phyloP scores from a whole-genome alignment of 2,113 vertebrate species.

The Halcyon senegalensis region DNA sequence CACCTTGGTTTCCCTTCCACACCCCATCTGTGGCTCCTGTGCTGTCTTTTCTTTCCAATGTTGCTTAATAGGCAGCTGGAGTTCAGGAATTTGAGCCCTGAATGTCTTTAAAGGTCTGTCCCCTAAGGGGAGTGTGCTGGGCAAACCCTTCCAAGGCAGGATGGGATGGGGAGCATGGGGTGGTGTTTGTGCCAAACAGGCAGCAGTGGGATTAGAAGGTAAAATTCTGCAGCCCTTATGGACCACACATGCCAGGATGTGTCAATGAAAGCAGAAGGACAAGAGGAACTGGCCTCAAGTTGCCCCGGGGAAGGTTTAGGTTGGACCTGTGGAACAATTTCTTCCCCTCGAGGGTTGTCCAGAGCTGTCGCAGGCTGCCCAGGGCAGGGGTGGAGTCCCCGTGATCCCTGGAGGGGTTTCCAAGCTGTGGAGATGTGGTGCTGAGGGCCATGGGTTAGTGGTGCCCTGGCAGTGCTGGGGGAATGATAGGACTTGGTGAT shows the following conservation, averaged over 20 bases:
- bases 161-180: background rate
- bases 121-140: background rate
- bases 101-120: background rate
- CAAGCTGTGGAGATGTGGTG: background rate
- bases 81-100: background rate
- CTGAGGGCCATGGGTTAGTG: background rate
- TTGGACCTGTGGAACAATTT: background rate
- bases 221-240: background rate
- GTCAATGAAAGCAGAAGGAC: background rate
- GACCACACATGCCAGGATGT: fast-evolving
- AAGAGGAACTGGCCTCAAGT: background rate
- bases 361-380: background rate
- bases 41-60: background rate
- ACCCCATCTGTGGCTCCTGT: background rate
- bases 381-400: background rate
- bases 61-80: background rate
- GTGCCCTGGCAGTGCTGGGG: background rate
- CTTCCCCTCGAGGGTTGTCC: background rate
- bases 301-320: background rate
- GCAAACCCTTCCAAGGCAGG: background rate
- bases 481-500: background rate
- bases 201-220: fast-evolving
- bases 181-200: background rate
- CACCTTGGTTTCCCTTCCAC: background rate
- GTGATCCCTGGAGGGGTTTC: background rate